Evolutionary conservation across 2,113 vertebrate genomes (phyloP).

Genomic region (Caracal caracal): DNA sequence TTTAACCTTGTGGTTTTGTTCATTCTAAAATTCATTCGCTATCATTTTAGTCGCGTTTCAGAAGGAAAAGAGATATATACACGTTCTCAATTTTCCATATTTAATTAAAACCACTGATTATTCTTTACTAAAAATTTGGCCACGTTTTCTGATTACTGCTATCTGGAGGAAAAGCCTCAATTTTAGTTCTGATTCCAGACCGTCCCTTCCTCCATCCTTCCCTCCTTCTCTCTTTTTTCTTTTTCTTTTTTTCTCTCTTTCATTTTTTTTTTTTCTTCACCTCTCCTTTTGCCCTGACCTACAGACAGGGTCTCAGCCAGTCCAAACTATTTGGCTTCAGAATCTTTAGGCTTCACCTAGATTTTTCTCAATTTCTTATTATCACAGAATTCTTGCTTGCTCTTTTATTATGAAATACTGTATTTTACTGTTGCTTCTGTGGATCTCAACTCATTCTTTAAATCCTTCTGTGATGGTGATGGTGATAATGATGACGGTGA

Average conservation of each 20-base stretch:
- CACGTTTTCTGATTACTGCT: background rate
- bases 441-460: background rate
- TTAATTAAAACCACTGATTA: background rate
- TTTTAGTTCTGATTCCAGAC: background rate
- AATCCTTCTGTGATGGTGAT: background rate
- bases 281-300: background rate
- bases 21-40: background rate
- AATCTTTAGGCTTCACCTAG: background rate
- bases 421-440: background rate
- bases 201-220: background rate
- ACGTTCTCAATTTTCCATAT: background rate
- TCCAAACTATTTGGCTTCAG: background rate
- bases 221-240: background rate
- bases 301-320: background rate
- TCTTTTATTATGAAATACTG: constrained; percentile 7
- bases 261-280: background rate
- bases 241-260: fast-evolving
- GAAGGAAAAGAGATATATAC: background rate
- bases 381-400: background rate
- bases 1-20: background rate
- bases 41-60: background rate
- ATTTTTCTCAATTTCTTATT: constrained; percentile 10
- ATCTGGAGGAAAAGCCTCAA: background rate
- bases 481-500: background rate
- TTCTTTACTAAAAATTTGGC: background rate